Base-by-base conservation (phyloP, 2,113 vertebrate genomes). In the Vulpes vulpes region DNA sequence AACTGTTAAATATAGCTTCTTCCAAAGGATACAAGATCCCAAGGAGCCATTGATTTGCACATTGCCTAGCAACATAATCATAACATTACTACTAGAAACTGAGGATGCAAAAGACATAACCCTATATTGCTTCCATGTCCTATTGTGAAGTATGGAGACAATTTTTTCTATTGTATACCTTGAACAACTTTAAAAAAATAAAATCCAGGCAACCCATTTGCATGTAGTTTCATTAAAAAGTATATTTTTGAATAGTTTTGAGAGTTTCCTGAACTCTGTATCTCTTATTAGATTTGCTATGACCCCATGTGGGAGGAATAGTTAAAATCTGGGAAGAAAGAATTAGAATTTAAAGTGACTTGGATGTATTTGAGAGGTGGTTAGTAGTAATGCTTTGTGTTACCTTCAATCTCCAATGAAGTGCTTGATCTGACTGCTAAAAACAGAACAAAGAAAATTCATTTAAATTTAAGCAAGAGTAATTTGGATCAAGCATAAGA, bases 21-120 rank as follows among this genome's bases (percentile, higher is more conserved):
- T 93, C 71, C 60, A 80, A 89, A 97, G 69, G 84, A 89, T 73
- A 85, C 87, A 78, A 67, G 51, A 95, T 87, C 64, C 55, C 55
- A 73, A 95, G 85, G 57, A 97, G 14, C 64, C 78, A 92, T 67
- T 38, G n/a, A 97, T 98, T 98, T 98, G 95, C 97, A 97, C 95
- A 97, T 92, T 98, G 96, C 94, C 97, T 92, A 97, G 97, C 91
- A 97, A 98, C 95, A 85, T 88, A 95, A 67, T 96, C 93, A 97
- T 78, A 97, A 89, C 71, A 95, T 96, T 95, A 97, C 60, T 97
- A 64, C 80, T 92, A 96, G 95, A 97, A 91, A 96, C 87, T 19
- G 27, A 94, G 62, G 53, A 95, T 96, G 94, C 69, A 85, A 93
- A 97, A 64, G 49, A 92, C 91, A 81, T 30, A 55, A 57, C 14